Evolutionary conservation across 2,113 vertebrate species (phyloP), one percentile per base, ranked within the genome.

Genomic region (Gambusia affinis): DNA sequence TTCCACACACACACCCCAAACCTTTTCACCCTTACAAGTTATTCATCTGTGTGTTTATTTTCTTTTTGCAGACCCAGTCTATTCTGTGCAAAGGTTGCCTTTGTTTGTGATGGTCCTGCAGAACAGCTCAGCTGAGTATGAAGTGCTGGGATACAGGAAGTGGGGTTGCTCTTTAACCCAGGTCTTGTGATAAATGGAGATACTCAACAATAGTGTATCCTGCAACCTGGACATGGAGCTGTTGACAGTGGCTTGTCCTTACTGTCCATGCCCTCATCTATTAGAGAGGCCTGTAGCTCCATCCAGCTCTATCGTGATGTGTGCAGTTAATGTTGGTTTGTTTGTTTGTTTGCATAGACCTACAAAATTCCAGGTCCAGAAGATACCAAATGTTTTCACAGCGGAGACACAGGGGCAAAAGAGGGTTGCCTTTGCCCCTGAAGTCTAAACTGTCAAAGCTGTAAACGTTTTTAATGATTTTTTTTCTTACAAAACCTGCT

Each of bases 131-230:
- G 89, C 89, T 90, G 89, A 94, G 92, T 93, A 93, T 94, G 93
- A 93, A 94, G 92, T 94, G 91, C 87, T 87, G 92, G 85, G 91
- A 90, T 90, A 88, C 88, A 91, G 94, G 94, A 95, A 93, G 94
- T 92, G 85, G 93, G 91, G 91, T 91, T 95, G 94, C 94, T 96
- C 96, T 92, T 85, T 96, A 95, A 95, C 96, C 96, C 91, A 92
- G 82, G 74, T 86, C 87, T 57, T 90, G 95, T 95, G 92, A 98
- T 98, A 96, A 97, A 98, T 98, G 95, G 96, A 94, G 94, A 93
- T 94, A 94, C 93, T 96, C 95, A 97, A 97, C 97, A 98, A 98
- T 97, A 95, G 95, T 91, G 87, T 95, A 96, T 98, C 97, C 96
- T 96, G 95, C 93, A 82, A 93, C 83, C 83, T 66, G 90, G 86